These are phyloP conservation scores for Erebia aethiops DNA, from an alignment of 2,888 invertebrate genomes.

Conservation along the genomic window DNA sequence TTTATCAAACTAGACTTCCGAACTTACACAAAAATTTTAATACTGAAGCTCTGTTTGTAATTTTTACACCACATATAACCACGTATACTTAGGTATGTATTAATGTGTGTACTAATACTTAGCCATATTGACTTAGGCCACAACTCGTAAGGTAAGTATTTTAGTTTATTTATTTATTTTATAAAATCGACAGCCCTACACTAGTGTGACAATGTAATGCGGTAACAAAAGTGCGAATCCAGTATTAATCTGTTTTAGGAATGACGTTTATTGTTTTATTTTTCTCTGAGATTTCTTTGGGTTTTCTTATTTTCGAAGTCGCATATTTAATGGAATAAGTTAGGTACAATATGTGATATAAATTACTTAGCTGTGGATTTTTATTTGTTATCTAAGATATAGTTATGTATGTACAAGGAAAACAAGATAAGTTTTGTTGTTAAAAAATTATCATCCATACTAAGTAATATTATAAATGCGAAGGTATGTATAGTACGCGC, in stretches of 20 bases:
- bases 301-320: conserved; percentile 27
- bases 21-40: neutral
- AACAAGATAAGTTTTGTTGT: neutral
- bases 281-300: conserved; percentile 7
- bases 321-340: conserved; percentile 24
- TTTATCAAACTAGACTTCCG: too few relatives aligned
- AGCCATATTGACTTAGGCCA: too few relatives aligned
- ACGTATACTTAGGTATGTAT: too few relatives aligned
- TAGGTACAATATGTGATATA: neutral
- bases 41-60: neutral
- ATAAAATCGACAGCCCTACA: conserved; percentile 6
- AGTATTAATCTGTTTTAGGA: conserved; percentile 44
- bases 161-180: neutral
- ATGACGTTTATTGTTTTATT: conserved; percentile 43
- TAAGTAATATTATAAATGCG: too few relatives aligned
- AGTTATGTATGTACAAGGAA: neutral
- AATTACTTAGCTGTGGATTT: neutral
- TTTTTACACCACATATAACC: neutral
- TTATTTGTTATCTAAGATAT: neutral
- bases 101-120: too few relatives aligned
- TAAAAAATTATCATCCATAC: neutral
- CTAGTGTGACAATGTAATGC: conserved; percentile 47
- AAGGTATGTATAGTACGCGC: too few relatives aligned
- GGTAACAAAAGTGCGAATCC: conserved; percentile 40
- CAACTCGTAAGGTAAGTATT: neutral